Conservation (phyloP, 2,113 vertebrate species). For the Meriones unguiculatus region DNA sequence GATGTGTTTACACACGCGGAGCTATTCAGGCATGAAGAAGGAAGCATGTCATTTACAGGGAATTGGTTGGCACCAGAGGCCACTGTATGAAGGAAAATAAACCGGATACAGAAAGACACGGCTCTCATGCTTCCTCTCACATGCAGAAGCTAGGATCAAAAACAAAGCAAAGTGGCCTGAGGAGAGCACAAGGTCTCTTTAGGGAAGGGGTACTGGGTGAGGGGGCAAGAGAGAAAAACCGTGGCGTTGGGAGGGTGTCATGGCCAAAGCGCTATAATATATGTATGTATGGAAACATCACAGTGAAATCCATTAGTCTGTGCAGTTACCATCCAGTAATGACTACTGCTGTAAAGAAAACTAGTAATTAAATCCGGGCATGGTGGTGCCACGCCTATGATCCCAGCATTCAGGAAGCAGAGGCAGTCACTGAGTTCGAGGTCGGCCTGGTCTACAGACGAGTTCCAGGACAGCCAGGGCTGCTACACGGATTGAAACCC, state of each 20-base stretch:
- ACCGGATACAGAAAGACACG: not conserved
- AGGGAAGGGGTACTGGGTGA: not conserved
- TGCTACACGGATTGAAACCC: not conserved
- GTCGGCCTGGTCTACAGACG: not conserved
- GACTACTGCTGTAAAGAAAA: not conserved
- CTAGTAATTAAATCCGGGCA: not conserved
- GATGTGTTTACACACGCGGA: not conserved
- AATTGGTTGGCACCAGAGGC: not conserved
- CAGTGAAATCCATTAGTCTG: not conserved
- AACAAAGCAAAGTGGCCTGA: not conserved
- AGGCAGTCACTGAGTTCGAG: not conserved
- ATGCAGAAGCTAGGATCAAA: not conserved
- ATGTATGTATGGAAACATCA: not conserved
- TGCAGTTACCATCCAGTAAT: not conserved
- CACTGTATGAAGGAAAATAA: not conserved
- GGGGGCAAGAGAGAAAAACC: not conserved
- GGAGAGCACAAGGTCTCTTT: not conserved
- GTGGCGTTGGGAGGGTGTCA: accelerated
- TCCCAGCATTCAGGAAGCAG: not conserved
- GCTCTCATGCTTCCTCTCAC: not conserved
- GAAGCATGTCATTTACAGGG: not conserved
- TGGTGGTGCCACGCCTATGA: not conserved
- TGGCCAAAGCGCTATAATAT: not conserved
- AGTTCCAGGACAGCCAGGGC: not conserved
- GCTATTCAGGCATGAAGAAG: not conserved